Evolutionary conservation across 30 jellyfish, hydroid and myxozoan genomes (phyloP), one percentile per base, ranked within the genome.

Genomic region (Aurelia coerulea): DNA sequence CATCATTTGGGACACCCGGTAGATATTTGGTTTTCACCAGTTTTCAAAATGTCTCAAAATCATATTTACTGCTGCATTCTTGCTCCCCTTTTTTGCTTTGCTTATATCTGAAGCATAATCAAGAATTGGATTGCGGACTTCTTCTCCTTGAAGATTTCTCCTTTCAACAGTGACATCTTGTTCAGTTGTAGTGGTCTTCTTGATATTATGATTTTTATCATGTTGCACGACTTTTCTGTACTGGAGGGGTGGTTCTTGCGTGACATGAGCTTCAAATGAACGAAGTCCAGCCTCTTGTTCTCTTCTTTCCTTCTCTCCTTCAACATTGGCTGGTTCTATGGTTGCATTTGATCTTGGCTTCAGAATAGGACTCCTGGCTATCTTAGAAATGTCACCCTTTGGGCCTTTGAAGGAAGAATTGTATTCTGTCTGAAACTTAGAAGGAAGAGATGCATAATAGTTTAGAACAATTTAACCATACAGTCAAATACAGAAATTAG

Each of bases 381-480:
- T 18, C 13, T 50, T 64, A 6, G 76, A 56, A 11, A 34, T 72
- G 11, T 52, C 81, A 37, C n/a, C 34, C 31, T 56, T 50, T 17
- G 60, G 78, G 49, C 73, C 91, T 83, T 78, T 87, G 74, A 76
- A 87, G 13, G 88, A 74, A 41, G 96, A 87, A 62, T 41, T 67
- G 50, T 87, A 87, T 76, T 87, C 96, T 19, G 96, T 87, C 84
- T 87, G 85, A 87, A 87, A 87, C 96, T 87, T 6, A 46, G 14
- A 46, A 6, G 1, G 56, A 46, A 46, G 56, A 46, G 14, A 46
- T 0, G 2, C 56, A 46, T 7, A 46, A 46, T 7, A 46, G 15
- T 46, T 46, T 6, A 46, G 56, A 9, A 46, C 12, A 46, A 46
- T 46, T 46, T 9, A 46, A 46, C 2, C 2, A 9, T 46, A 46